Percentiles rank a stretch among this genome's conserved stretches.
Evolutionary conservation across 1,140 invertebrate genomes (phyloP).

Genomic region (Acarapis woodi): DNA sequence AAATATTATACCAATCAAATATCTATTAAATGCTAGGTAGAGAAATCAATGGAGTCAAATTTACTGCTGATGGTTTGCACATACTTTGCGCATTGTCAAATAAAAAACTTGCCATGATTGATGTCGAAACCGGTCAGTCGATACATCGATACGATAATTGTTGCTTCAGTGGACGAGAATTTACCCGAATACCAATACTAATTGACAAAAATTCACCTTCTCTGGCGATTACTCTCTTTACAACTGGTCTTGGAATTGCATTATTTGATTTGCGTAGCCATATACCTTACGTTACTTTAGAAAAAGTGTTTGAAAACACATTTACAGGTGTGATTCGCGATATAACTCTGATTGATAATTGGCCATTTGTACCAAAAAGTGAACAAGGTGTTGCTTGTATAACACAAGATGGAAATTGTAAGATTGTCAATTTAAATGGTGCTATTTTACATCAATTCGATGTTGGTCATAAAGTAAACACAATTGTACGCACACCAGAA

Average conservation of each 20-base stretch:
- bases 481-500: slow-evolving; percentile 22
- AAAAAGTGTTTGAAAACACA: slow-evolving; percentile 15
- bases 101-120: slow-evolving; percentile 20
- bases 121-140: slow-evolving; percentile 22
- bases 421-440: slow-evolving; percentile 20
- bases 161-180: slow-evolving; percentile 20
- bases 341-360: slow-evolving; percentile 21
- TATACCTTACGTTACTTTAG: slow-evolving; percentile 18
- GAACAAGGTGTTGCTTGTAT: slow-evolving; percentile 19
- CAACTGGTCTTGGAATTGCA: slow-evolving; percentile 23
- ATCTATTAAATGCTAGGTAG: slow-evolving; percentile 12
- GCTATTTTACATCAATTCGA: slow-evolving; percentile 20
- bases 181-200: slow-evolving; percentile 20
- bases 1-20: not conserved
- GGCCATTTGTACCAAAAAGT: slow-evolving; percentile 20
- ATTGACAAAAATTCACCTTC: slow-evolving; percentile 22
- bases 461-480: slow-evolving; percentile 21
- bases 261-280: slow-evolving; percentile 24
- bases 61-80: slow-evolving; percentile 22
- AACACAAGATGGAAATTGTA: slow-evolving; percentile 20
- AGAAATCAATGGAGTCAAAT: slow-evolving; percentile 22
- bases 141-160: slow-evolving; percentile 23
- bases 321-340: slow-evolving; percentile 21
- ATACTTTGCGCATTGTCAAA: slow-evolving; percentile 22
- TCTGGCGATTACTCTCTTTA: slow-evolving; percentile 21